Evolutionary conservation across 2,113 vertebrate genomes (phyloP), one percentile per base, ranked within the genome.

Genomic region (Poeciliopsis retropinna): DNA sequence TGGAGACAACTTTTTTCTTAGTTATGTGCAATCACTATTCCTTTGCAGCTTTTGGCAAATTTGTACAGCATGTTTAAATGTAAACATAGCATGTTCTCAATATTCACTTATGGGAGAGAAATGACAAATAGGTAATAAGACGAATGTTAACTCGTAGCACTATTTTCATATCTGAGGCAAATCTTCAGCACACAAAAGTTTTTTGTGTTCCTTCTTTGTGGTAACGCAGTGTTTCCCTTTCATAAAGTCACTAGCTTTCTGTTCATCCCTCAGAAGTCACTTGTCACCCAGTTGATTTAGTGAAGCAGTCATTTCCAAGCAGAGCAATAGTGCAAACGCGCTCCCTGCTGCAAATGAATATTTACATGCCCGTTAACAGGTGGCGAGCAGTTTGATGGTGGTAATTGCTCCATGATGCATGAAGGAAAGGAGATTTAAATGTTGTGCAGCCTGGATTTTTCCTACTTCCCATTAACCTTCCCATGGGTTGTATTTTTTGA

Each of bases 351-450:
- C 94, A 95, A 94, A 96, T 96, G 95, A 97, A 97, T 97, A 97
- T 97, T 97, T 97, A 97, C 96, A 96, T 96, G 96, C 96, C 96
- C 95, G 96, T 96, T 97, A 98, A 97, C 96, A 97, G 97, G 96
- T 97, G 96, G 95, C 93, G 94, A 97, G 95, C 96, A 95, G 95
- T 96, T 97, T 97, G 97, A 97, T 97, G 95, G 95, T 91, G 95
- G 96, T 97, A 96, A 97, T 97, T 96, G 95, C 95, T 86, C 92
- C 94, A 88, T 94, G 96, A 96, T 95, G 92, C 94, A 95, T 95
- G 95, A 89, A 93, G 96, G 94, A 94, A 94, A 96, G 95, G 95
- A 94, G 95, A 76, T 83, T 68, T 66, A 71, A 66, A 81, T 75
- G 51, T 65, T 72, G 69, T 72, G 70, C 73, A 65, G 74, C 73